These are phyloP conservation scores for Hafferia zeledoni DNA, from an alignment of 2,797 vertebrate genomes.

Conservation along the genomic window DNA sequence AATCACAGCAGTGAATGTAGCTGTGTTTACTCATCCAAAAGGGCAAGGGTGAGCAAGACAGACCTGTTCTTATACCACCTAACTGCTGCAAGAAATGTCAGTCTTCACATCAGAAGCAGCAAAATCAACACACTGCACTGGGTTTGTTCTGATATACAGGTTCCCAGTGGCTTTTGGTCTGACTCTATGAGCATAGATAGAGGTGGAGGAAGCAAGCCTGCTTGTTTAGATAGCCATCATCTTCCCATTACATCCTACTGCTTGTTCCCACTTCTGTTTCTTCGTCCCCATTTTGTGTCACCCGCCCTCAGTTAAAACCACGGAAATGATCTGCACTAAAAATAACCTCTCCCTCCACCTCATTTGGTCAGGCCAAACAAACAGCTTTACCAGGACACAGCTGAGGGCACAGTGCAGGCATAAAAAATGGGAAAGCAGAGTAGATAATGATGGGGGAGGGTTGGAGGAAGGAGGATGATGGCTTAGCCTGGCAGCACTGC, in stretches of 20 bases:
- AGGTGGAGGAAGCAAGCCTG: neutral
- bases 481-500: neutral
- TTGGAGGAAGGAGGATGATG: neutral
- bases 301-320: neutral
- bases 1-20: neutral
- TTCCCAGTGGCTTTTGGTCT: neutral
- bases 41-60: neutral
- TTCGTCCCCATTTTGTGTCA: slow-evolving; percentile 8
- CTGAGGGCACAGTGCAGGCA: neutral
- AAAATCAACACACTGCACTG: neutral
- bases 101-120: neutral
- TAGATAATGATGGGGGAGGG: neutral
- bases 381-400: slow-evolving; percentile 9
- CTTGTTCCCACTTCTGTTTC: neutral
- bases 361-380: neutral
- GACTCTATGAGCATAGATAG: neutral
- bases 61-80: neutral
- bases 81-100: neutral
- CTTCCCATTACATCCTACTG: neutral
- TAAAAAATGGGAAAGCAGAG: neutral
- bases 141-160: neutral
- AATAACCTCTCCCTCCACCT: slow-evolving; percentile 27
- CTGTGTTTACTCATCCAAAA: neutral
- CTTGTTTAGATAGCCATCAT: neutral
- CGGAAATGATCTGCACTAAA: neutral